These are phyloP conservation scores for Argynnis bischoffii DNA, from an alignment of 2,888 invertebrate genomes.

Conservation along the genomic window DNA sequence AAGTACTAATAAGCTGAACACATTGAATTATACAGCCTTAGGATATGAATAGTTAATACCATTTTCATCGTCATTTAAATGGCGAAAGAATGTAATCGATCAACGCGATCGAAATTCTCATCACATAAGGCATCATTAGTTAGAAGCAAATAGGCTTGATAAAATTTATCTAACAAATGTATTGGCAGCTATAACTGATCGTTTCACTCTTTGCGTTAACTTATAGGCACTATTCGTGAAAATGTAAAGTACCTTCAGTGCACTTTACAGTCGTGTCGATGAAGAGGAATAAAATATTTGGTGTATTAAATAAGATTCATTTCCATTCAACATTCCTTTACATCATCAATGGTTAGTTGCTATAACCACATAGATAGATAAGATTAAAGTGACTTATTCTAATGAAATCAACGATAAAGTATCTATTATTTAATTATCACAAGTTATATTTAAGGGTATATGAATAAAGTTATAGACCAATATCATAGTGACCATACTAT, in stretches of 20 bases:
- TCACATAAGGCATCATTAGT: slow-evolving; percentile 6
- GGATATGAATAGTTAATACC: background rate
- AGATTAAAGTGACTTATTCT: background rate
- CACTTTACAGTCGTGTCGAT: background rate
- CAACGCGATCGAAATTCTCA: background rate
- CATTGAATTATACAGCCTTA: slow-evolving; percentile 15
- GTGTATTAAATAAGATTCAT: background rate
- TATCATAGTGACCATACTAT: background rate
- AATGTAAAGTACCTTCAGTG: background rate
- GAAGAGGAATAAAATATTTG: slow-evolving; percentile 3
- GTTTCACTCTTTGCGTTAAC: slow-evolving; percentile 3
- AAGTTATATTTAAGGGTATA: background rate
- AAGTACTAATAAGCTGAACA: slow-evolving; percentile 19
- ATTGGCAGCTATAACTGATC: slow-evolving; percentile 4
- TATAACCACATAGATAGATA: no score
- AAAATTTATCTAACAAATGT: background rate
- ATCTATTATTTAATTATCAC: slow-evolving; percentile 6
- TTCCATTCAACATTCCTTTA: no score
- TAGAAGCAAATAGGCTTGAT: background rate
- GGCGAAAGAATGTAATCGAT: background rate
- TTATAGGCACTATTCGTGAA: slow-evolving; percentile 16
- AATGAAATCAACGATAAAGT: background rate
- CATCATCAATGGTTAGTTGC: no score
- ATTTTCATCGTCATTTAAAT: background rate
- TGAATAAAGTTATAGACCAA: slow-evolving; percentile 1